Percentiles rank a stretch among this genome's conserved stretches.
Evolutionary conservation across 2,797 vertebrate genomes (phyloP).

Genomic region (Falco concolor): DNA sequence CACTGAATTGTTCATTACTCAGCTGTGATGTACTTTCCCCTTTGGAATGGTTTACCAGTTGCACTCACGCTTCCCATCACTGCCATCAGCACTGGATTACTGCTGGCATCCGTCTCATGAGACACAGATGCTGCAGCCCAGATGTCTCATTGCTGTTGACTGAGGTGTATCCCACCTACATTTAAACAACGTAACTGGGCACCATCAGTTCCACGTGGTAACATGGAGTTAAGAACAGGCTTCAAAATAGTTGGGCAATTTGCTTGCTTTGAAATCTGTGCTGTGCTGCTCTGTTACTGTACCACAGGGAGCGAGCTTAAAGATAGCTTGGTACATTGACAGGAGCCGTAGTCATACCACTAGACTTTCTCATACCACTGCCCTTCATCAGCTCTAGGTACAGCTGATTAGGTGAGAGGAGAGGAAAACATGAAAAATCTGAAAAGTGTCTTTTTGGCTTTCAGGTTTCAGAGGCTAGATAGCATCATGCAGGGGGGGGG

Average conservation of each 20-base stretch:
- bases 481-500: neutral
- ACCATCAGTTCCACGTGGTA: rapidly evolving
- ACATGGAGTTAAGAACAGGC: neutral
- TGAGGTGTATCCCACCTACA: neutral
- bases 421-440: neutral
- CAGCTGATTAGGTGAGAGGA: neutral
- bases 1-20: neutral
- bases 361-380: too few species aligned
- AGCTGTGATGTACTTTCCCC: neutral
- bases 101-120: neutral
- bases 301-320: neutral
- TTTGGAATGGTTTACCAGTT: neutral
- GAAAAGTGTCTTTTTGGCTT: neutral
- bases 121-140: neutral
- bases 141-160: neutral
- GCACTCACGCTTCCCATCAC: neutral
- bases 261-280: neutral
- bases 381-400: neutral
- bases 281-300: neutral
- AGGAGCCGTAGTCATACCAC: neutral
- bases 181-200: neutral
- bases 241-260: neutral
- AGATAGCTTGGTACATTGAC: neutral
- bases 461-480: neutral
- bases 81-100: neutral